Evolutionary conservation across 2,113 vertebrate species (phyloP), one percentile per base, ranked within the genome.

Genomic region (Nestor notabilis): DNA sequence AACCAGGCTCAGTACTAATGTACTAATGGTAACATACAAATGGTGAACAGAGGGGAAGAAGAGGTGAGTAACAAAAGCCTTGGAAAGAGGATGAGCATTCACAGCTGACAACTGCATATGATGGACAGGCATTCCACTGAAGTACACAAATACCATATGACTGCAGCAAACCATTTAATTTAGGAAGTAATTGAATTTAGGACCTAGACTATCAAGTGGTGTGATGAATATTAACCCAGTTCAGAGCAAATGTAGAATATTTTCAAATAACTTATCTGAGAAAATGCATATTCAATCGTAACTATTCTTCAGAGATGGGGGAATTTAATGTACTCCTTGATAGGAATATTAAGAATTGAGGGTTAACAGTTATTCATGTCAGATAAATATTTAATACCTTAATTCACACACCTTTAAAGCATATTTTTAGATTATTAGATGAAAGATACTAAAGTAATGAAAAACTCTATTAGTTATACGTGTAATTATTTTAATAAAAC

Each of bases 21-120:
- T 47, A 63, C 47, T 66, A 74, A 16, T 5, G 8, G 16, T 87
- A 41, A 70, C n/a, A 28, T 43, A 65, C 14, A 65, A 69, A 47
- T 16, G 9, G 4, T 87, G 46, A 88, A 20, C 0, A 0, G 7
- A 0, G 3, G 7, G 7, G 25, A 78, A 66, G 60, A 46, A 78
- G 29, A 71, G 5, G 11, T 31, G 39, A 89, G 21, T 41, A 52
- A 27, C 27, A 64, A 72, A 71, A 80, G 21, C 21, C 17, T 60
- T 55, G 29, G 41, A 55, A 66, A 81, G 24, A 64, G 11, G 23
- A 43, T 56, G 41, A 53, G 5, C 6, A 43, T 81, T 82, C 56
- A 50, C 8, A 71, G 39, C 16, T 87, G 77, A 47, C 33, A 76
- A 5, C 19, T 37, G 19, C 24, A 39, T 37, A 50, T 1, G 3